Conservation (phyloP, 1,140 invertebrate genomes). For the Phthorimaea operculella region DNA sequence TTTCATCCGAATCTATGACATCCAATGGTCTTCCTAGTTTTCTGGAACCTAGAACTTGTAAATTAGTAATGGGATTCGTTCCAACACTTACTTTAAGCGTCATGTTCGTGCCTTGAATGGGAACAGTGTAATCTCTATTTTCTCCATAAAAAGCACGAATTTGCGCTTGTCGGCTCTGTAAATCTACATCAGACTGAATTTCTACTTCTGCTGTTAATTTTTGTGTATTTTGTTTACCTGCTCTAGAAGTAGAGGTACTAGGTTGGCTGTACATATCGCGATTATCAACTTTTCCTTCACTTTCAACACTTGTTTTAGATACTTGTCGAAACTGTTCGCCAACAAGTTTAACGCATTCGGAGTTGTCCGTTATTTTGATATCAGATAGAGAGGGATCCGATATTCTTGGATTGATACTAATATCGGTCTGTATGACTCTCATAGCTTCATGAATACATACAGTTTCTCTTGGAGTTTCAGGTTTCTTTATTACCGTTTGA, state of each 20-base stretch:
- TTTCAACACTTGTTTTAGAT: conserved; percentile 17
- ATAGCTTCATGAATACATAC: conserved; percentile 30
- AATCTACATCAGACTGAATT: background rate
- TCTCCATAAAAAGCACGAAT: conserved; percentile 7
- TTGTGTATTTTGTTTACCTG: background rate
- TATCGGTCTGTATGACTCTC: conserved; percentile 50
- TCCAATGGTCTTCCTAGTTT: too few species aligned
- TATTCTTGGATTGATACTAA: conserved; percentile 53
- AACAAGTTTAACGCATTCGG: conserved; percentile 32
- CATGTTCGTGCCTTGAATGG: conserved; percentile 56
- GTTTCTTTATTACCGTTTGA: conserved; percentile 32
- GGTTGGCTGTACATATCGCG: background rate
- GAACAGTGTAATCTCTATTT: conserved; percentile 38
- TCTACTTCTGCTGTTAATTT: background rate
- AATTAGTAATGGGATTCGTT: conserved; percentile 7
- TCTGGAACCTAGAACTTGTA: too few species aligned
- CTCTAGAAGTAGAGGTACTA: background rate
- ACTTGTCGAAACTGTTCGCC: conserved; percentile 32
- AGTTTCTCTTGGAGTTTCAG: background rate
- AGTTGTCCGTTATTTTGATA: conserved; percentile 41
- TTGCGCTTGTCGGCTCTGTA: background rate
- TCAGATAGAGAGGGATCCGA: conserved; percentile 47
- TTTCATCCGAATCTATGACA: too few species aligned
- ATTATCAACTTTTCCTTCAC: conserved; percentile 8
- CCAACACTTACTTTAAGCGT: conserved; percentile 47